A percentile compares a stretch with the other conserved stretches of the same genome.
phyloP scores from a whole-genome alignment of 2,113 vertebrate species.

The Ptyas mucosa region DNA sequence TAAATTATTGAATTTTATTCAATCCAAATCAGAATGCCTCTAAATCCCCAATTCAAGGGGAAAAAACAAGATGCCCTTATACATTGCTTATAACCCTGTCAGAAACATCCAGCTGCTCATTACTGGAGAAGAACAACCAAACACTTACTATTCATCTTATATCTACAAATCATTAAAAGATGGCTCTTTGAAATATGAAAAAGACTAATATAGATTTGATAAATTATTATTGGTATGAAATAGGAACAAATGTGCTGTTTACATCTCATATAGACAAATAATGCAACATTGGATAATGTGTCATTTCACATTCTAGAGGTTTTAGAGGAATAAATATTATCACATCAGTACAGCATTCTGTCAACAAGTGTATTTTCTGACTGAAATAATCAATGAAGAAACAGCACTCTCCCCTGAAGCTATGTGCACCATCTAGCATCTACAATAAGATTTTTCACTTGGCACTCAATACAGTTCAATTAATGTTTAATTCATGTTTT shows the following conservation, averaged over 20 bases:
- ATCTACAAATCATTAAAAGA: not conserved
- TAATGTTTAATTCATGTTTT: conserved; percentile 70
- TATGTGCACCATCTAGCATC: conserved; percentile 45
- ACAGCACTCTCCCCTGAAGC: conserved; percentile 49
- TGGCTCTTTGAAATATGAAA: not conserved
- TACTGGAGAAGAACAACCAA: not conserved
- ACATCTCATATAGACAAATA: not conserved
- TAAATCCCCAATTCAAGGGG: not conserved
- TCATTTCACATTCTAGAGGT: conserved; percentile 30
- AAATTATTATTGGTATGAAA: not conserved
- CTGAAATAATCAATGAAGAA: conserved; percentile 60
- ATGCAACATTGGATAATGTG: not conserved
- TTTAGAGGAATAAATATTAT: conserved; percentile 44
- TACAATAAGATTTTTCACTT: conserved; percentile 57
- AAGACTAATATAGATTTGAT: not conserved
- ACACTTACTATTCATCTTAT: not conserved
- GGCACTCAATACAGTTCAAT: conserved; percentile 62
- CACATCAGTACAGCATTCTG: conserved; percentile 43
- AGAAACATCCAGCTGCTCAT: not conserved
- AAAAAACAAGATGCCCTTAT: not conserved
- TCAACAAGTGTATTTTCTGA: conserved; percentile 57
- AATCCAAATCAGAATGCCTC: not conserved
- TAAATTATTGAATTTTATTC: too few relatives aligned
- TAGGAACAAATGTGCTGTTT: conserved; percentile 8
- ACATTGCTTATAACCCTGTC: not conserved